Evolutionary conservation across 1,140 invertebrate species (phyloP), one percentile per base, ranked within the genome.

Genomic region (Eciton burchellii): DNA sequence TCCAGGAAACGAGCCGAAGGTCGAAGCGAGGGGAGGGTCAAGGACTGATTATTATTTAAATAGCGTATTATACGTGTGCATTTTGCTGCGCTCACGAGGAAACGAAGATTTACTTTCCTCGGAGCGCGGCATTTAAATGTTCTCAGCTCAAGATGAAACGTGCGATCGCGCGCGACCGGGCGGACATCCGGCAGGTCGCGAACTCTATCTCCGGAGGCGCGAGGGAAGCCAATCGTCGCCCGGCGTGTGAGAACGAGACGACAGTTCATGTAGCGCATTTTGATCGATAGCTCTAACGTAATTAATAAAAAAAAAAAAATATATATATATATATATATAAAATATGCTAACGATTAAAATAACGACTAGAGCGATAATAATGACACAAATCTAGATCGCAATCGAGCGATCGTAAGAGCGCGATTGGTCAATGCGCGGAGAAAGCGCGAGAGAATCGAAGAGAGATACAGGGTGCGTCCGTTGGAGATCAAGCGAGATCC

Each of bases 121-220:
- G 26, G 24, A 5, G 52, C 29, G 52, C 52, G 54, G n/a, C 21
- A 52, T 29, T 24, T 45, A 66, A 70, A 56, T 54, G 41, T 81
- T 83, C 52, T 84, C 74, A 76, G 83, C 83, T 85, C 83, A 62
- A 84, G 21, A 73, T 52, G 79, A 82, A 66, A 54, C 63, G 83
- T 76, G 73, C 71, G 74, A 21, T 57, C 21, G 35, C 21, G 62
- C 71, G 66, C 83, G 68, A 74, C 35, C 52, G 68, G 47, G 56
- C 49, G 45, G 52, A 41, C 56, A 35, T 29, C 65, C 29, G 73
- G 63, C 24, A n/a, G 14, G 5, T n/a, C 41, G 14, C 24, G 14
- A 63, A 62, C 43, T 26, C 35, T 45, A 12, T n/a, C 16, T 9
- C n/a, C 11, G n/a, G n/a, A 4, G 3, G 56, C 5, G n/a, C 26